A percentile compares a stretch with the other conserved stretches of the same genome.
phyloP scores from a whole-genome alignment of 23 tunicate genomes.

The Trididemnum miniatum region DNA sequence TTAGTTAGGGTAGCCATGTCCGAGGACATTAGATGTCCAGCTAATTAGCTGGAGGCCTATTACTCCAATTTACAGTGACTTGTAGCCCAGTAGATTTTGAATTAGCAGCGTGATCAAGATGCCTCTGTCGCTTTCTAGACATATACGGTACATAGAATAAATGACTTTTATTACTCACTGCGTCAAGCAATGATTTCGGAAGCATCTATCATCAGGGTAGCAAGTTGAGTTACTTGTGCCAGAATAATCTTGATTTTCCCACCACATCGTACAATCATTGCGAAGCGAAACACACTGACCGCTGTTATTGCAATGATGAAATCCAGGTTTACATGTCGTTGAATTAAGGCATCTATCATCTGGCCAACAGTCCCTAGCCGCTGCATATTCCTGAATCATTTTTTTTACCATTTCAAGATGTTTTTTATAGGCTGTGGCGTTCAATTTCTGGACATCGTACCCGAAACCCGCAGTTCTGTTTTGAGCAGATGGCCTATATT shows the following conservation, averaged over 20 bases:
- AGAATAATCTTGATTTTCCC: conserved; percentile 5
- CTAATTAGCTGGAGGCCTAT: no score
- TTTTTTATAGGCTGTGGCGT: neutral
- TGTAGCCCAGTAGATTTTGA: no score
- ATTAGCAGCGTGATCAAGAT: no score
- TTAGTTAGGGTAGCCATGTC: no score
- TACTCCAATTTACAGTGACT: no score
- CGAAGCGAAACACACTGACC: conserved; percentile 43
- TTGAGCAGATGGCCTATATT: neutral
- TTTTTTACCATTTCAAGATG: neutral
- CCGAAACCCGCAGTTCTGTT: neutral
- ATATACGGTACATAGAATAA: no score
- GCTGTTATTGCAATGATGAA: conserved; percentile 42
- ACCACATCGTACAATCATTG: conserved; percentile 37
- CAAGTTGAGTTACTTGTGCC: conserved; percentile 27
- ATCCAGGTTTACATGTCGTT: conserved; percentile 37
- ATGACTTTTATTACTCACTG: neutral
- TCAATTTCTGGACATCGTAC: neutral
- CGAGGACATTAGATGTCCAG: no score
- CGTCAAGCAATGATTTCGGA: conserved; percentile 22
- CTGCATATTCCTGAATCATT: neutral
- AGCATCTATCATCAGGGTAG: conserved; percentile 44
- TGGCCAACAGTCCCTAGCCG: conserved; percentile 37
- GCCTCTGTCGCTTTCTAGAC: no score
- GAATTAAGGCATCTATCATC: conserved; percentile 20